These are phyloP conservation scores for Bembecia ichneumoniformis DNA, from an alignment of 2,888 invertebrate species.

Conservation along the genomic window DNA sequence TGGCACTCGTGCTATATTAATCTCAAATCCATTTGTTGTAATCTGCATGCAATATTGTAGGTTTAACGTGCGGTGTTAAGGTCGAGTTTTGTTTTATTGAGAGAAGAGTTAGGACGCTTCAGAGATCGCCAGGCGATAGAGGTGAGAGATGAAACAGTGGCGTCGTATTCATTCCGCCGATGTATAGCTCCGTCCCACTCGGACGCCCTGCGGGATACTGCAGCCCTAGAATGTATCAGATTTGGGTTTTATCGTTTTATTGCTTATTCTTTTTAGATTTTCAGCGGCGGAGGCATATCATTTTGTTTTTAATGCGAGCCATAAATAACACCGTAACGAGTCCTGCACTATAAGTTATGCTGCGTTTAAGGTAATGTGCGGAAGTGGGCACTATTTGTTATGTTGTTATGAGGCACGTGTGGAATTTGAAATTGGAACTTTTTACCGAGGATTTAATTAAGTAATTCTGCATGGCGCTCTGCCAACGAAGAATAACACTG, in stretches of 20 bases:
- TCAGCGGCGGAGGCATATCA: slow-evolving; percentile 71
- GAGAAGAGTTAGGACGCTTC: slow-evolving; percentile 63
- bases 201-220: slow-evolving; percentile 61
- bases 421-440: slow-evolving; percentile 13
- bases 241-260: slow-evolving; percentile 73
- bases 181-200: slow-evolving; percentile 57
- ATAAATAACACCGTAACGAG: slow-evolving; percentile 64
- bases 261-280: slow-evolving; percentile 74
- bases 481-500: slow-evolving; percentile 7
- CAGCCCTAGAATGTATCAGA: slow-evolving; percentile 70
- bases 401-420: slow-evolving; percentile 15
- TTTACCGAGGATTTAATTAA: slow-evolving; percentile 20
- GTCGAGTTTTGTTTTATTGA: slow-evolving; percentile 49
- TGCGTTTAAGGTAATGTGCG: slow-evolving; percentile 55
- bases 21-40: slow-evolving; percentile 72
- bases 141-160: slow-evolving; percentile 74
- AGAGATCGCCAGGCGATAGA: slow-evolving; percentile 66
- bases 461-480: slow-evolving; percentile 11
- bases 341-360: slow-evolving; percentile 60
- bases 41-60: slow-evolving; percentile 54
- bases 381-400: slow-evolving; percentile 51
- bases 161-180: slow-evolving; percentile 65
- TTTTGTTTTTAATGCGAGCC: slow-evolving; percentile 68
- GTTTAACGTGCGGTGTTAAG: slow-evolving; percentile 38
- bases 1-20: slow-evolving; percentile 72